Base-by-base conservation (phyloP, 2,888 invertebrate species). In the Sminthurinus aureus region DNA sequence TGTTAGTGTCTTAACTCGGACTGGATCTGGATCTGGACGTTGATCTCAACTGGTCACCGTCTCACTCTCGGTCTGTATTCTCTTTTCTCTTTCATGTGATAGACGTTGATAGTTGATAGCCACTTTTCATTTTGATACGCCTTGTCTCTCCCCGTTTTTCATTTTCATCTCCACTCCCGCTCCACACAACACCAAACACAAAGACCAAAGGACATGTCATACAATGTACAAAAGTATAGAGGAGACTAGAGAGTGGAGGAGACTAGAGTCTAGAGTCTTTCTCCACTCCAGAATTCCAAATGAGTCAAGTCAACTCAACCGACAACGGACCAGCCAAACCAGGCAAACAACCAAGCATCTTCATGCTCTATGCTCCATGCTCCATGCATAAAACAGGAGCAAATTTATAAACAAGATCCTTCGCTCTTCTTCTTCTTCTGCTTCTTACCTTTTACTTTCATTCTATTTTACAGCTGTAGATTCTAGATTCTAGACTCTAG, bases 111-210 rank as follows among this genome's bases (percentile, higher is more conserved):
- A 71, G 67, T 20, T 71, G 71, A 71, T 71, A 71, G 71, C 24
- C 71, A 71, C 71, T 71, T 71, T 71, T 71, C 71, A 71, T 71
- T 24, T 71, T 71, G 71, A 24, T 71, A 26, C 71, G 71, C 71
- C 71, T 71, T 71, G 71, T 71, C 24, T 71, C 71, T 71, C 71
- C 24, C 24, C 13, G 71, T 71, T 71, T 71, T 71, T 71, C 71
- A 71, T 71, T 71, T 71, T 71, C 71, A 71, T 71, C 71, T 71
- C 71, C 8, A 24, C 71, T 38, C 38, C 6, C 38, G 6, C 38
- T 38, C 38, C 38, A 1, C 1, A 38, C 3, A 1, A 38, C 1
- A 38, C 38, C 38, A 38, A 38, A 38, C 38, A 38, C 38, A 6
- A 4, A 38, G 3, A 38, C 38, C 38, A 38, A 38, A 38, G 38